Base-by-base conservation (phyloP, 2,888 invertebrate genomes). In the Cryptus viduatorius region DNA sequence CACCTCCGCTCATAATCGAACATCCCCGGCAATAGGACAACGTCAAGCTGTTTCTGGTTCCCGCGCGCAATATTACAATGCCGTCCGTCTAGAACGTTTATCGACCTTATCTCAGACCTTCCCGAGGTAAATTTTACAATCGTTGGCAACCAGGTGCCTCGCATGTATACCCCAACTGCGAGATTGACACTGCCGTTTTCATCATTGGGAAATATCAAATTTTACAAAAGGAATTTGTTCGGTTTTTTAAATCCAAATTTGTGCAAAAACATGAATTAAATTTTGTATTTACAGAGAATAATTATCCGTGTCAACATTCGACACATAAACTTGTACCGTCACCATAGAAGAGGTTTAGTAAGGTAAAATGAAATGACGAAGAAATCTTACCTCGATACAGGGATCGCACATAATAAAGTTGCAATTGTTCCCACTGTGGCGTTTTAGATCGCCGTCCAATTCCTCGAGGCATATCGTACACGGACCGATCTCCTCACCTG, bases 61-160 rank as follows among this genome's bases (percentile, higher is more conserved):
- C 95, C 96, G 95, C 94, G 94, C 95, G 95, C 95, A 95, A 95
- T 95, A 94, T 92, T 95, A 94, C 93, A 94, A 95, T 95, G 95
- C 95, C 95, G 95, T 95, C 96, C 96, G 94, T 95, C 96, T 97
- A 95, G 96, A 95, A 95, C 95, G 95, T 96, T 91, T 67, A 84
- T 50, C 90, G 95, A 95, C 95, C 96, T 95, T 95, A 94, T 94
- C 97, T 96, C 97, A 97, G 96, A 97, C 97, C 97, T 97, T 97
- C 97, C 97, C 97, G 96, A 94, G 96, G 95, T 95, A 94, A 89
- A 90, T 80, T 56, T 56, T 48, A 68, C 65, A 69, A 46, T 64
- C 61, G 83, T 71, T 89, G 91, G 95, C 95, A 95, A 95, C 93
- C 81, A 91, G 85, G 94, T 96, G 95, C 96, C 95, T 93, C 88